Conservation (phyloP, 2,888 invertebrate species). For the Himalopsyche anomala region DNA sequence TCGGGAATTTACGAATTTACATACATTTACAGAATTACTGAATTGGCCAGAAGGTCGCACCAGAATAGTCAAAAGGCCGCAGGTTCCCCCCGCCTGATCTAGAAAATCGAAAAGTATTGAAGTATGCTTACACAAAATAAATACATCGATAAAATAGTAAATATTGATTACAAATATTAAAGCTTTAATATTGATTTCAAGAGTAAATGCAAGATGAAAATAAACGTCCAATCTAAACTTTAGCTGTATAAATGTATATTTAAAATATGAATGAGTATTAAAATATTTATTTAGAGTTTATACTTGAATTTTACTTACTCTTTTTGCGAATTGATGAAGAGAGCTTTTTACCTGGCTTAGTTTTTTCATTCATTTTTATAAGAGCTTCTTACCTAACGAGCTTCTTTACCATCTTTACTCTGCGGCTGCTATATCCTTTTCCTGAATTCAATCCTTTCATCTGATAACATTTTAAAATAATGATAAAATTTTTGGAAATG, state of each 20-base stretch:
- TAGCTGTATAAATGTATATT: background rate
- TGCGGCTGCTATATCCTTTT: slow-evolving; percentile 47
- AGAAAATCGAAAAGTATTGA: too few species aligned
- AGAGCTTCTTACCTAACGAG: slow-evolving; percentile 57
- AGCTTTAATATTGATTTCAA: too few species aligned
- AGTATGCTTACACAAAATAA: too few species aligned
- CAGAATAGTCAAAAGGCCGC: too few species aligned
- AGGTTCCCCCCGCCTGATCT: too few species aligned
- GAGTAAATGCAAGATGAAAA: too few species aligned
- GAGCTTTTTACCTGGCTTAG: slow-evolving; percentile 47
- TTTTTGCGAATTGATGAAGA: slow-evolving; percentile 52
- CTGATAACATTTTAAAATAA: slow-evolving; percentile 45
- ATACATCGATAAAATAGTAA: too few species aligned
- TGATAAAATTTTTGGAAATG: slow-evolving; percentile 39
- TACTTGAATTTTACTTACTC: slow-evolving; percentile 27
- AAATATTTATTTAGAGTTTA: slow-evolving; percentile 11
- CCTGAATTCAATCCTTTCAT: slow-evolving; percentile 48
- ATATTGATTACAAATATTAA: too few species aligned
- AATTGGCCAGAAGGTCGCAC: too few species aligned
- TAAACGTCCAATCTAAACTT: background rate
- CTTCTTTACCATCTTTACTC: slow-evolving; percentile 27
- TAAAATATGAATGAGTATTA: background rate
- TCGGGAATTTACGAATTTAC: too few species aligned
- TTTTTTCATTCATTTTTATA: slow-evolving; percentile 52
- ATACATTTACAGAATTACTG: too few species aligned